Evolutionary conservation across 2,888 invertebrate species (phyloP), one percentile per base, ranked within the genome.

Genomic region (Lordiphosa andalusiaca): DNA sequence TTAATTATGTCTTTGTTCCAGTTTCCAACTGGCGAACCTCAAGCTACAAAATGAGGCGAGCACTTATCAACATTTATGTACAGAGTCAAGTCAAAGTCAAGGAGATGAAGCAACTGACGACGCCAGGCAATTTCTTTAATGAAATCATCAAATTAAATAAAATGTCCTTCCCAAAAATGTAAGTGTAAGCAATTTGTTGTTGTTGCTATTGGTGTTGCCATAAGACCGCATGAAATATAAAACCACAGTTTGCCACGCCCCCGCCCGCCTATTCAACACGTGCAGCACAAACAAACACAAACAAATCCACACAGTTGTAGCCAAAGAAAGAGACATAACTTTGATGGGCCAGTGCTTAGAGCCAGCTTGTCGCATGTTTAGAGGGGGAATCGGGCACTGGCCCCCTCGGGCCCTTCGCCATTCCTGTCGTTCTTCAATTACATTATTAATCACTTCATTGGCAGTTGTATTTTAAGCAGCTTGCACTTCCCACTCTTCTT

Each of bases 81-180:
- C 35, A 38, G 25, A 48, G 38, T 37, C n/a, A 47, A 58, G 67
- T 52, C 51, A 65, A 64, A 64, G 57, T 57, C 42, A 51, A 40
- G 54, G 39, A 53, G 54, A 36, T 25, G 48, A 53, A 39, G 25
- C 44, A 67, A 58, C 49, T 23, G 36, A 25, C 12, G 52, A 51
- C 38, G 40, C 40, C 12, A 30, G 53, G 61, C 62, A 69, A 80
- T 83, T 80, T 76, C 69, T 72, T 72, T 72, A 77, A 83, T 77
- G 76, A 77, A 83, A 77, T 83, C 84, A 80, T 84, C 70, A 84
- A 77, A 80, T 77, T 77, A 80, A 67, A 64, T 70, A 66, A 69
- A 77, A 72, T 76, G 75, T 71, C 60, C 76, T 56, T 51, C 55
- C 68, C 67, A 10, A 65, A 70, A 77, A 73, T 81, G 82, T 55